Conservation (phyloP, 2,888 invertebrate species). For the Dryococelus australis region DNA sequence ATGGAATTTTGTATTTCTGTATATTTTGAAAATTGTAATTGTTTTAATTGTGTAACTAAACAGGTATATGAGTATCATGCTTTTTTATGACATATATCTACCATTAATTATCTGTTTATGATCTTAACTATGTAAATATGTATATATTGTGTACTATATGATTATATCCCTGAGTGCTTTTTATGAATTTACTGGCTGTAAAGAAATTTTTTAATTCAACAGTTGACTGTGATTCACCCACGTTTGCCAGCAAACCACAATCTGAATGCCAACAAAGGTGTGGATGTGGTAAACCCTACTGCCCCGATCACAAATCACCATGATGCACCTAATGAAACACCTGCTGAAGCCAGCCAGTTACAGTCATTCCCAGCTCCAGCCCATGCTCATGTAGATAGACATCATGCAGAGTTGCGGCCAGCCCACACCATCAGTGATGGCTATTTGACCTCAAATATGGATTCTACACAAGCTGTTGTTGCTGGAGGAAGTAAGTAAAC, state of each 20-base stretch:
- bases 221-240: conserved; percentile 90
- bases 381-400: conserved; percentile 69
- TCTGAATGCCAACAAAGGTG: conserved; percentile 40
- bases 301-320: conserved; percentile 51
- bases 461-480: conserved; percentile 56
- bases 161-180: no score
- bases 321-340: conserved; percentile 41
- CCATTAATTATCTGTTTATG: no score
- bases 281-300: conserved; percentile 40
- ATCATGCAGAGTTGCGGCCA: conserved; percentile 69
- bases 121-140: no score
- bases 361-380: conserved; percentile 55
- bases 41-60: no score
- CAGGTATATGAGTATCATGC: no score
- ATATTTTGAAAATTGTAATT: no score
- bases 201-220: conserved; percentile 44
- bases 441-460: conserved; percentile 57
- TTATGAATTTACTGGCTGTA: no score
- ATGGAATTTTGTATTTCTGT: no score
- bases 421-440: conserved; percentile 59
- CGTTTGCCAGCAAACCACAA: conserved; percentile 61
- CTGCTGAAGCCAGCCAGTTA: conserved; percentile 40
- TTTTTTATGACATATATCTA: no score
- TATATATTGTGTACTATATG: no score
- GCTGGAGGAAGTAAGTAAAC: conserved; percentile 58